phyloP scores from a whole-genome alignment of 2,888 invertebrate species.

The Calliphora vomitoria region DNA sequence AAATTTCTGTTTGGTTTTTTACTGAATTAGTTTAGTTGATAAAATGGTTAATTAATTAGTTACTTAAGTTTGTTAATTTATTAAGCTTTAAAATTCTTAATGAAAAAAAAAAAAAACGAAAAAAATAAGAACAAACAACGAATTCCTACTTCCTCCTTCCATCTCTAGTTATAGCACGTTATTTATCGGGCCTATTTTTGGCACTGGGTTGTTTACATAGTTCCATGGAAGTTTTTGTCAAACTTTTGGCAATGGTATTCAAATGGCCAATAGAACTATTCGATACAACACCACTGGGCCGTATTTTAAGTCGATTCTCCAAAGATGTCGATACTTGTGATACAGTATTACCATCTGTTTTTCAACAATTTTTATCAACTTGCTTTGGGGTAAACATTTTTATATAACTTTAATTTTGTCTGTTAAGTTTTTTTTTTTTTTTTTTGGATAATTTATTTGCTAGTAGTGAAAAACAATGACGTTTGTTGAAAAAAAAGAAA shows the following conservation, averaged over 20 bases:
- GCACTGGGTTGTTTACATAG: constrained; percentile 86
- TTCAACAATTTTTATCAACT: constrained; percentile 83
- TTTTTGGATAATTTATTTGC: constrained; percentile 5
- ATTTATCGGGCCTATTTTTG: constrained; percentile 83
- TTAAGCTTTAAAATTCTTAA: background rate
- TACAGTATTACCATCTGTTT: constrained; percentile 85
- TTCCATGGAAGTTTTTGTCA: constrained; percentile 87
- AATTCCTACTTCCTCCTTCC: constrained; percentile 34
- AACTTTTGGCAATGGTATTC: constrained; percentile 87
- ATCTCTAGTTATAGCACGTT: constrained; percentile 81
- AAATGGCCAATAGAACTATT: constrained; percentile 90
- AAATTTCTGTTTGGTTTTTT: constrained; percentile 48
- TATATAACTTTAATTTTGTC: constrained; percentile 9
- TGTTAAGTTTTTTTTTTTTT: constrained; percentile 28
- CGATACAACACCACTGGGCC: constrained; percentile 91
- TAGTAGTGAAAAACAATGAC: constrained; percentile 9
- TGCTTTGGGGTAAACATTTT: constrained; percentile 84
- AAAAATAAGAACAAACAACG: constrained; percentile 29
- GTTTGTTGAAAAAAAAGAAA: background rate
- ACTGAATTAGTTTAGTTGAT: constrained; percentile 36
- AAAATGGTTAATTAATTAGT: background rate
- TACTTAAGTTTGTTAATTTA: background rate
- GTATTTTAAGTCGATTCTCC: constrained; percentile 89
- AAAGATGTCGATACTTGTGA: constrained; percentile 87
- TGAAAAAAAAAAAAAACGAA: constrained; percentile 8